Conservation (phyloP, 2,113 vertebrate species). For the Hippocampus abdominalis region DNA sequence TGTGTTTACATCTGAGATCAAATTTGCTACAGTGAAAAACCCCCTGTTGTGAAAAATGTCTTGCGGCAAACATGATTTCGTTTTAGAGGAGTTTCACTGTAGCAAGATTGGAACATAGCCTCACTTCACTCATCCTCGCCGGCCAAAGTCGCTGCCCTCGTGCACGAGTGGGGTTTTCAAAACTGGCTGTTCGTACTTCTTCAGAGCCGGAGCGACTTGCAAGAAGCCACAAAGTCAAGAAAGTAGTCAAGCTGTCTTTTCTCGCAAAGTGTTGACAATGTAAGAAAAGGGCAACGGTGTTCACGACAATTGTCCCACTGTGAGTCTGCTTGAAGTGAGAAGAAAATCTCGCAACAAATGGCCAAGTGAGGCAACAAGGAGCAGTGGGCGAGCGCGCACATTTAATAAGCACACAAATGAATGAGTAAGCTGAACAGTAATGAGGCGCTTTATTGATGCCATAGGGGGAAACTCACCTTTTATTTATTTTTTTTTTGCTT, state of each 20-base stretch:
- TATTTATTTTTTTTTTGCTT: constrained; percentile 60
- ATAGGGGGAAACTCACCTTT: constrained; percentile 48
- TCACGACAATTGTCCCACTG: constrained; percentile 4
- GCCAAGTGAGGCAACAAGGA: constrained; percentile 25
- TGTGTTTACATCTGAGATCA: too few relatives aligned
- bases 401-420: constrained; percentile 67
- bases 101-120: too few relatives aligned
- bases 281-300: not conserved
- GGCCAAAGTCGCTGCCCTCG: too few relatives aligned
- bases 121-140: too few relatives aligned
- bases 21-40: too few relatives aligned
- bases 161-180: too few relatives aligned
- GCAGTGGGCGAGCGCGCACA: constrained; percentile 45
- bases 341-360: constrained; percentile 4
- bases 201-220: not conserved
- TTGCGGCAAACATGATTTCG: too few relatives aligned
- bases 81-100: too few relatives aligned
- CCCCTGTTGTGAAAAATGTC: too few relatives aligned
- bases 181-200: not conserved
- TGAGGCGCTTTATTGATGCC: constrained; percentile 69
- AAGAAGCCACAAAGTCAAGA: not conserved
- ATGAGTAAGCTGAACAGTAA: constrained; percentile 66
- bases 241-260: not conserved
- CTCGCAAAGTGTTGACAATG: not conserved
- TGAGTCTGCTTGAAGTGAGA: constrained; percentile 45